These are phyloP conservation scores for Pelobates fuscus DNA, from an alignment of 2,113 vertebrate species.

Conservation along the genomic window DNA sequence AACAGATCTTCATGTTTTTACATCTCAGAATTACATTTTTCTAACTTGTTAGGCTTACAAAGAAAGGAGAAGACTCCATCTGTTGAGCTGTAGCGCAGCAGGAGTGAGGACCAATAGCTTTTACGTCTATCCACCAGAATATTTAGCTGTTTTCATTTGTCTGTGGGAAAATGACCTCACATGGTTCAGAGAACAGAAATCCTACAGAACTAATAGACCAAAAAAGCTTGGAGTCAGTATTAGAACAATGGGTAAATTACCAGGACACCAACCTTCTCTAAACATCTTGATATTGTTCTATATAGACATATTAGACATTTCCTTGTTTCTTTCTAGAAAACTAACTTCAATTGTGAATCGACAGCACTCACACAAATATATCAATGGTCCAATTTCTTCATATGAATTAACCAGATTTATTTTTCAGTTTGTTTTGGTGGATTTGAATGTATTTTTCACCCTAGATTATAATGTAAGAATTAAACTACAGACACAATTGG, in stretches of 20 bases:
- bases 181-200: background rate
- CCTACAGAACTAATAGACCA: no score
- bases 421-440: no score
- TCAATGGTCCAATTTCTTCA: no score
- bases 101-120: conserved; percentile 10
- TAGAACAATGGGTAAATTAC: background rate
- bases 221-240: background rate
- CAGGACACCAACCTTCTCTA: background rate
- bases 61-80: conserved; percentile 17
- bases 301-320: background rate
- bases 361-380: background rate
- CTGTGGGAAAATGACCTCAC: background rate
- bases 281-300: background rate
- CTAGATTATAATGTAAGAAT: no score
- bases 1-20: conserved; percentile 18
- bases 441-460: no score
- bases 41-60: conserved; percentile 20
- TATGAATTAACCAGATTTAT: no score
- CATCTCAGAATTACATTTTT: conserved; percentile 36
- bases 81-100: conserved; percentile 12
- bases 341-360: background rate
- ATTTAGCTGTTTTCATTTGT: conserved; percentile 2
- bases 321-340: background rate
- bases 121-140: background rate
- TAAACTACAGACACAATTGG: no score